These are phyloP conservation scores for Noctua pronuba DNA, from an alignment of 2,888 invertebrate species.

Conservation along the genomic window DNA sequence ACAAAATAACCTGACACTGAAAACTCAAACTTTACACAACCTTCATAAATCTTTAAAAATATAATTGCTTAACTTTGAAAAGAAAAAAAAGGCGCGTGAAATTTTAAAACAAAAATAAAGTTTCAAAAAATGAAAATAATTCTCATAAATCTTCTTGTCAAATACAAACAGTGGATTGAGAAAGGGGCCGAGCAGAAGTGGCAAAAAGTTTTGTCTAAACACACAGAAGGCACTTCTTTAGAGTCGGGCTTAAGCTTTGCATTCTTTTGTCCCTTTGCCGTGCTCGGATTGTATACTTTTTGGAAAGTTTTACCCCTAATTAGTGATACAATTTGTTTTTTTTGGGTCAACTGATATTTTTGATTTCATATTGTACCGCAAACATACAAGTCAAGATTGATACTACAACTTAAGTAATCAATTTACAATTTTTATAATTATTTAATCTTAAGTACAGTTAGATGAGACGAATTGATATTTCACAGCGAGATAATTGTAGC, in stretches of 20 bases:
- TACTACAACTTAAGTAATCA: background rate
- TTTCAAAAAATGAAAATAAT: constrained; percentile 44
- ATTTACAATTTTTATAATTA: too few relatives aligned
- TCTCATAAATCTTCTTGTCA: constrained; percentile 59
- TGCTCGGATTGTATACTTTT: constrained; percentile 30
- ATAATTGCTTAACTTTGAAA: constrained; percentile 24
- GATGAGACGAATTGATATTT: too few relatives aligned
- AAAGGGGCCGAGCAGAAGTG: constrained; percentile 49
- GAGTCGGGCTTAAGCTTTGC: constrained; percentile 36
- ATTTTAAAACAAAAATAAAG: constrained; percentile 44
- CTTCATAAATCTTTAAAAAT: constrained; percentile 36
- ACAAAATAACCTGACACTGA: background rate
- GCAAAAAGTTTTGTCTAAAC: constrained; percentile 67
- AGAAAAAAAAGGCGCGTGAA: constrained; percentile 14
- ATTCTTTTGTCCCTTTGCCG: constrained; percentile 31
- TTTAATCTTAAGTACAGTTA: too few relatives aligned
- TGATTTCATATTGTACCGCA: background rate
- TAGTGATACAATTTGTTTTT: background rate
- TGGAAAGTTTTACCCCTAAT: constrained; percentile 21
- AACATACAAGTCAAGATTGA: background rate
- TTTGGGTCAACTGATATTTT: background rate
- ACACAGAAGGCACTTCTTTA: constrained; percentile 59
- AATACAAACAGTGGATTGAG: constrained; percentile 54
- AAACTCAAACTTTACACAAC: background rate
- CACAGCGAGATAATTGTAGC: too few relatives aligned